Evolutionary conservation across 2,113 vertebrate genomes (phyloP).

Genomic region (Amazona vittata): DNA sequence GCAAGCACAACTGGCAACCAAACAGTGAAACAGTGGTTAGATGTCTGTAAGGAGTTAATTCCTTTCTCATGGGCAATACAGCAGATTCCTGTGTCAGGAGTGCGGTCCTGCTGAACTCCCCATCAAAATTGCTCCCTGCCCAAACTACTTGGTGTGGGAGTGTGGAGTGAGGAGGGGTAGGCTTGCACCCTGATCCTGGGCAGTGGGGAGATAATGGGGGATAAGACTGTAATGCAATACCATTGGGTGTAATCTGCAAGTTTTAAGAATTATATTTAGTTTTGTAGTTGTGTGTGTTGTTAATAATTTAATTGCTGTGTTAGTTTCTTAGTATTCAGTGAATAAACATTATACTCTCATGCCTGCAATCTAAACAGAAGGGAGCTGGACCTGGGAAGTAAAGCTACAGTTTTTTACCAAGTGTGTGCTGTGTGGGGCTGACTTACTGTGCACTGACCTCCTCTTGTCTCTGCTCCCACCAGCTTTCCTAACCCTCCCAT

Average conservation of each 20-base stretch:
- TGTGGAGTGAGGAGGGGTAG: background rate
- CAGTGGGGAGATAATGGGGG: background rate
- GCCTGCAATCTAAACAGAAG: background rate
- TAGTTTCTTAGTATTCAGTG: background rate
- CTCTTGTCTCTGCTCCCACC: background rate
- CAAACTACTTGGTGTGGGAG: background rate
- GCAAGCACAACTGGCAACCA: background rate
- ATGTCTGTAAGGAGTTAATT: background rate
- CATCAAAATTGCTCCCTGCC: background rate
- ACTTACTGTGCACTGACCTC: background rate
- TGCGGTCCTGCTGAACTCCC: background rate
- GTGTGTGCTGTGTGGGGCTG: background rate
- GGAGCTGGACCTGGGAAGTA: background rate
- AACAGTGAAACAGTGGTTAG: background rate
- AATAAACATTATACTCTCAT: background rate
- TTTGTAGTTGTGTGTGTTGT: background rate
- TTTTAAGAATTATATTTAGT: background rate
- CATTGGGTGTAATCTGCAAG: background rate
- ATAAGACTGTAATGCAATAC: background rate
- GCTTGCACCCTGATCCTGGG: background rate
- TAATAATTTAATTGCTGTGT: rapidly evolving
- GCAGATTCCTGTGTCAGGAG: background rate
- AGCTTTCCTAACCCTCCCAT: background rate
- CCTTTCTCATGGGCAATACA: background rate
- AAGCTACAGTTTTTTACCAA: background rate